Conservation (phyloP, 2,888 invertebrate species). For the Chalcis sispes region DNA sequence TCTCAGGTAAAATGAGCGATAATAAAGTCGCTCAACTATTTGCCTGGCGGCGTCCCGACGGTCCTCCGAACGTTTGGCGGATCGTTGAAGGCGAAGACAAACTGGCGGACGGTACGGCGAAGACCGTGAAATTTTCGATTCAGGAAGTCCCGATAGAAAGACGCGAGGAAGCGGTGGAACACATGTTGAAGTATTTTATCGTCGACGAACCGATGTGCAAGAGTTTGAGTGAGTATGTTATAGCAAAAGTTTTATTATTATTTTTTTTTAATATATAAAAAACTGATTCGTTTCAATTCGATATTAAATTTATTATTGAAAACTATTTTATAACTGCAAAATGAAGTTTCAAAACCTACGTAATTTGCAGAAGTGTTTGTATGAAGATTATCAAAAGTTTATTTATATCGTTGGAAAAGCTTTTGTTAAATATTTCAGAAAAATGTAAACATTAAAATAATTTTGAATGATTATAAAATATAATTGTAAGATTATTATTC, state of each 20-base stretch:
- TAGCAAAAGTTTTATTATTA: background rate
- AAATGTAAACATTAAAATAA: background rate
- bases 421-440: too few species aligned
- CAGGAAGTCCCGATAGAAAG: constrained; percentile 69
- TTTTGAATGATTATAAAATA: background rate
- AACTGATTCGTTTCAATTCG: too few species aligned
- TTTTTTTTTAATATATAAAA: background rate
- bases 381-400: background rate
- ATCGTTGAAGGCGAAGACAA: constrained; percentile 61
- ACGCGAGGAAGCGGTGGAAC: constrained; percentile 64
- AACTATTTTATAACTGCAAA: too few species aligned
- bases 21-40: too few species aligned
- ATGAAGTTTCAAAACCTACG: too few species aligned
- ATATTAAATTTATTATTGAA: background rate
- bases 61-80: constrained; percentile 68
- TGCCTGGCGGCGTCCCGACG: constrained; percentile 60
- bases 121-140: constrained; percentile 64
- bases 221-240: constrained; percentile 62
- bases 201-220: constrained; percentile 65
- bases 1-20: too few species aligned
- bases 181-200: constrained; percentile 65
- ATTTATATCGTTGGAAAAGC: too few species aligned
- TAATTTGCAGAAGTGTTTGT: background rate
- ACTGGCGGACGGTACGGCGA: constrained; percentile 55
- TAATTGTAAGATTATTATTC: background rate